Conservation (phyloP, 2,797 vertebrate genomes). For the Lacerta bilineata region DNA sequence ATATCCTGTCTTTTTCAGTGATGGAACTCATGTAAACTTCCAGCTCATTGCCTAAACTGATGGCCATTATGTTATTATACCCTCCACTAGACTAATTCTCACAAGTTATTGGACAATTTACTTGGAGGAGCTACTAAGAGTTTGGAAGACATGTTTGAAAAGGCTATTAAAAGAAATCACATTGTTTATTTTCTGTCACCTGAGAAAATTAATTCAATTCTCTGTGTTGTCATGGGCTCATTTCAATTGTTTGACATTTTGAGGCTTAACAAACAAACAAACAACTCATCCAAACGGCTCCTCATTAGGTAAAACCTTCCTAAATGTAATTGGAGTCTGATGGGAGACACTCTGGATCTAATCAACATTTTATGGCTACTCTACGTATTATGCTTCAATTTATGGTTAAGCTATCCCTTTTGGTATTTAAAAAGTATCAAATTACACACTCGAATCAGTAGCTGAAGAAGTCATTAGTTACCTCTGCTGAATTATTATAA, state of each 20-base stretch:
- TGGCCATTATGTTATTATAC: not conserved
- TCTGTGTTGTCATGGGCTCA: not conserved
- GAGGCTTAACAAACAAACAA: not conserved
- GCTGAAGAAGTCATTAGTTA: slow-evolving; percentile 11
- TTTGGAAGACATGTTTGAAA: not conserved
- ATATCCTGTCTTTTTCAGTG: not conserved
- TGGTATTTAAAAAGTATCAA: not conserved
- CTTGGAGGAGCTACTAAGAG: not conserved
- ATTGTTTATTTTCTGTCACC: not conserved
- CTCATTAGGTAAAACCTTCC: not conserved
- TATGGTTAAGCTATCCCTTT: not conserved
- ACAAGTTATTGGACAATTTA: not conserved
- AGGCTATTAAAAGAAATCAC: not conserved
- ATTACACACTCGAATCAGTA: not conserved
- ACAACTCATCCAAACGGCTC: not conserved
- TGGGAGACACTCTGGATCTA: slow-evolving; percentile 1
- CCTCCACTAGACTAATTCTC: not conserved
- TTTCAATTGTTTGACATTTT: not conserved
- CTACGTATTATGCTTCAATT: not conserved
- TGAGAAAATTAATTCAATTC: not conserved
- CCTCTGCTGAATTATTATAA: slow-evolving; percentile 1
- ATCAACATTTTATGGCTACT: slow-evolving; percentile 11
- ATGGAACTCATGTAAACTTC: not conserved
- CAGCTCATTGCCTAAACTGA: not conserved
- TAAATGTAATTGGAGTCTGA: not conserved